A percentile compares a stretch with the other conserved stretches of the same genome.
These are phyloP conservation scores for Heliocidaris tuberculata DNA, from an alignment of 35 echinoderm and acorn worm genomes.

Conservation along the genomic window DNA sequence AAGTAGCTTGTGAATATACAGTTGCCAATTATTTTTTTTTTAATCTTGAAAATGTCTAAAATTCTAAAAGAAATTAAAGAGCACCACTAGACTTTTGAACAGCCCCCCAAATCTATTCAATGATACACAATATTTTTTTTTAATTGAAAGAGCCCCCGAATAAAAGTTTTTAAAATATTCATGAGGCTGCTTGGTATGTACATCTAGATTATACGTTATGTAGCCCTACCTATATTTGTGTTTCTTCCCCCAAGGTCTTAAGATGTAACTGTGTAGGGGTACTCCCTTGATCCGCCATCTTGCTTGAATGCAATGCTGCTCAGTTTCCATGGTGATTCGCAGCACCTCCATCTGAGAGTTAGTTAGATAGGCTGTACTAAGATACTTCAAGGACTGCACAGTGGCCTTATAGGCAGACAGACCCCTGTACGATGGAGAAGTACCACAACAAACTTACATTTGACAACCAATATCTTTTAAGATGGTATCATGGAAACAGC, in stretches of 20 bases:
- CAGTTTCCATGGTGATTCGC: constrained; percentile 69
- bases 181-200: too few species aligned
- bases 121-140: too few species aligned
- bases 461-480: too few species aligned
- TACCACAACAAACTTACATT: background rate
- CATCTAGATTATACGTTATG: background rate
- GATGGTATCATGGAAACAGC: background rate
- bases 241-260: constrained; percentile 67
- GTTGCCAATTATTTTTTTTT: too few species aligned
- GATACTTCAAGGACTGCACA: constrained; percentile 80
- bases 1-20: too few species aligned
- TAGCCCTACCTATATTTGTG: constrained; percentile 70
- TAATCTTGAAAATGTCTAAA: too few species aligned
- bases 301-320: constrained; percentile 74
- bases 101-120: too few species aligned
- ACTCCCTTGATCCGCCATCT: constrained; percentile 86
- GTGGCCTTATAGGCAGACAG: constrained; percentile 85
- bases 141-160: too few species aligned
- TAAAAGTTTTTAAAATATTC: too few species aligned
- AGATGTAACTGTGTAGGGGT: constrained; percentile 70
- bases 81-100: too few species aligned
- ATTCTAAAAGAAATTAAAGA: too few species aligned
- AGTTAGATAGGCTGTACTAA: constrained; percentile 69
- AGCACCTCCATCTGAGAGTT: constrained; percentile 81
- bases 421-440: constrained; percentile 59